phyloP scores from a whole-genome alignment of 2,888 invertebrate species.

The Cheilosia vulpina region DNA sequence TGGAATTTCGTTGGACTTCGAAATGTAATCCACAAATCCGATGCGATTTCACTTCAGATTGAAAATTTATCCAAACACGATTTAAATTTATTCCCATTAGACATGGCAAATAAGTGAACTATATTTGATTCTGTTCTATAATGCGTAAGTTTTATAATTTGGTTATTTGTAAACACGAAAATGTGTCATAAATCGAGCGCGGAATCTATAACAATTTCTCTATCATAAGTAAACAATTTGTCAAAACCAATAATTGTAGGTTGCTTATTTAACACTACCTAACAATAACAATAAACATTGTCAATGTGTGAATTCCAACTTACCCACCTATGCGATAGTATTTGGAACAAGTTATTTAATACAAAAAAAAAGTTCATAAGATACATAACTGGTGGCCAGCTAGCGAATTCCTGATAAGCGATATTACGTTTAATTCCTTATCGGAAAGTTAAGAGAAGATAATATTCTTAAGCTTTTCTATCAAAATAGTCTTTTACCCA shows the following conservation, averaged over 20 bases:
- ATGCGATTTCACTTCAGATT: no score
- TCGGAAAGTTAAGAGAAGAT: slow-evolving; percentile 31
- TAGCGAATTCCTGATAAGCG: slow-evolving; percentile 12
- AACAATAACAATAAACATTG: slow-evolving; percentile 1
- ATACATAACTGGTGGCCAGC: slow-evolving; percentile 45
- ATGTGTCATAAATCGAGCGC: background rate
- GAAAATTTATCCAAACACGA: no score
- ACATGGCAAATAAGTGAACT: no score
- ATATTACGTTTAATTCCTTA: slow-evolving; percentile 26
- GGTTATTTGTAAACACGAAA: no score
- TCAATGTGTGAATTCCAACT: slow-evolving; percentile 2
- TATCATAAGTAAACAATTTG: background rate
- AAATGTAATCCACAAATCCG: no score
- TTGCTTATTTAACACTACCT: background rate
- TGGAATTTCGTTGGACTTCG: no score
- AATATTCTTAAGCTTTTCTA: slow-evolving; percentile 19
- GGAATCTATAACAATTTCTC: background rate
- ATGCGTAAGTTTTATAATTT: no score
- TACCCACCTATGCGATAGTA: background rate
- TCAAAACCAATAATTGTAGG: background rate
- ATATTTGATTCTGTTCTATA: no score
- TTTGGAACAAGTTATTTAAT: slow-evolving; percentile 9
- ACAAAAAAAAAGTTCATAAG: slow-evolving; percentile 29
- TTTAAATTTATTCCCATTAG: no score
- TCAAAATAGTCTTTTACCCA: slow-evolving; percentile 3